Evolutionary conservation across 1,140 invertebrate species (phyloP).

Genomic region (honey bee (Apis mellifera)): DNA sequence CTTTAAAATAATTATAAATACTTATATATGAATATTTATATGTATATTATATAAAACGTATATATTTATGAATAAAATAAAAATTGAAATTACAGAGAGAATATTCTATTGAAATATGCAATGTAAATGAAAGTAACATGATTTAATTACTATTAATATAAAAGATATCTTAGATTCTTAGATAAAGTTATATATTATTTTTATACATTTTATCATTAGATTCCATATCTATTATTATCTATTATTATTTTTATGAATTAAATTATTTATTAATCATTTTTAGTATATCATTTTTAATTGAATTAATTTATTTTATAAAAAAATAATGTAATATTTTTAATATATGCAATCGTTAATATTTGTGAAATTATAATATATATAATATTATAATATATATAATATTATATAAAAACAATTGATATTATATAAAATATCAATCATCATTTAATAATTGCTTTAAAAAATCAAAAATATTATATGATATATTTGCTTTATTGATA

Average conservation of each 20-base stretch:
- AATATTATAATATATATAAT: too few species aligned
- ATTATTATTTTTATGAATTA: background rate
- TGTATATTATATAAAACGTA: background rate
- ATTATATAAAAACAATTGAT: too few species aligned
- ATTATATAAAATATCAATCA: too few species aligned
- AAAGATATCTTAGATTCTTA: background rate
- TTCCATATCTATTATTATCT: background rate
- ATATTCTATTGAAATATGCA: background rate
- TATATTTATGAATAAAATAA: too few species aligned
- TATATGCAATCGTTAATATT: too few species aligned
- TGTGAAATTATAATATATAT: too few species aligned
- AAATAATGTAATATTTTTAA: background rate
- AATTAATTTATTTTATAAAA: background rate
- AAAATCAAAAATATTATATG: too few species aligned
- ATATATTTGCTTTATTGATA: too few species aligned
- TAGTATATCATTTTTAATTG: background rate
- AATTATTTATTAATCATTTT: background rate
- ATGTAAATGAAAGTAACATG: background rate
- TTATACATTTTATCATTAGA: background rate
- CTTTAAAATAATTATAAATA: too few species aligned
- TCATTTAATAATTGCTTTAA: too few species aligned
- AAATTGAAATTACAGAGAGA: background rate
- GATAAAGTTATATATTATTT: background rate
- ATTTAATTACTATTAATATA: background rate
- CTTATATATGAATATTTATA: too few species aligned